Evolutionary conservation across 1,140 invertebrate species (phyloP).

Genomic region (Oryzaephilus surinamensis): DNA sequence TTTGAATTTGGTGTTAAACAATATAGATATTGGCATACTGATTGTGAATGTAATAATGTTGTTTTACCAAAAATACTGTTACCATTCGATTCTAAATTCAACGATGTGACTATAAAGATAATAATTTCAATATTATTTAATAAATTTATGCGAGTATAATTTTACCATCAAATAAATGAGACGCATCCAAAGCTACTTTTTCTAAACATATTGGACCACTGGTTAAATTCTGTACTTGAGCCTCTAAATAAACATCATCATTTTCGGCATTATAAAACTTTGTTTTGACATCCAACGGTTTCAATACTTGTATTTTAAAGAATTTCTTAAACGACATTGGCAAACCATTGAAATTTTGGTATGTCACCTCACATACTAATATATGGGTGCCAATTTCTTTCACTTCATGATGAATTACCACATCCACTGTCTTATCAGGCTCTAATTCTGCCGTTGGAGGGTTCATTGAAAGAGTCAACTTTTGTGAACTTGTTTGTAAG

Average conservation of each 20-base stretch:
- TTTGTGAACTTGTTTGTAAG: conserved; percentile 83
- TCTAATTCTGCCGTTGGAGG: conserved; percentile 54
- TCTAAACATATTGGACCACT: conserved; percentile 81
- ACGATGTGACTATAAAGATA: conserved; percentile 45
- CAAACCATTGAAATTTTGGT: conserved; percentile 60
- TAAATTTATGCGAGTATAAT: conserved; percentile 4
- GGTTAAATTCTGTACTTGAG: conserved; percentile 93
- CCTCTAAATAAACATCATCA: conserved; percentile 95
- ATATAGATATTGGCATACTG: conserved; percentile 87
- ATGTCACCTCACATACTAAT: conserved; percentile 91
- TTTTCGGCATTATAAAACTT: conserved; percentile 97
- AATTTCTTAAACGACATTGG: conserved; percentile 82
- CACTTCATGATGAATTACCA: conserved; percentile 95
- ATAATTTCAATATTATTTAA: conserved; percentile 3
- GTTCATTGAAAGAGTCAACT: conserved; percentile 61
- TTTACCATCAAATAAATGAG: conserved; percentile 68
- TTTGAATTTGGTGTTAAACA: conserved; percentile 71
- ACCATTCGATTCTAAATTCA: conserved; percentile 51
- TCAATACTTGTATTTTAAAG: conserved; percentile 97
- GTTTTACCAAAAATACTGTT: conserved; percentile 75
- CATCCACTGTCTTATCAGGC: conserved; percentile 81
- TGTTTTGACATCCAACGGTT: conserved; percentile 96
- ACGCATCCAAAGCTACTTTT: conserved; percentile 84
- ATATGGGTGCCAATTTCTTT: conserved; percentile 97
- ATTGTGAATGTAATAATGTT: conserved; percentile 67